Evolutionary conservation across 1,140 invertebrate genomes (phyloP).

Genomic region (Cardiocondyla obscurior): DNA sequence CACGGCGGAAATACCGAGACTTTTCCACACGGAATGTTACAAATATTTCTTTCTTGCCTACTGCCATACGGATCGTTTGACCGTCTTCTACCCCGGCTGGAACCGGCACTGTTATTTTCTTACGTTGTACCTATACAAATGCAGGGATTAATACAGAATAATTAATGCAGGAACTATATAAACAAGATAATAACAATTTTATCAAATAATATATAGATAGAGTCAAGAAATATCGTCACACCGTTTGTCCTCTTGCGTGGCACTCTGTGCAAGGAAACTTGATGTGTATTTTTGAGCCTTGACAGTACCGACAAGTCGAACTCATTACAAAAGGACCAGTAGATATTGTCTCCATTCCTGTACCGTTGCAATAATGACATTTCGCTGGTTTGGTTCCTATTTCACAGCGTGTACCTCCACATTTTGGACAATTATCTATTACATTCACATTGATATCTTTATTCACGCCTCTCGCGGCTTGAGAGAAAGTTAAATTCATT

Average conservation of each 20-base stretch:
- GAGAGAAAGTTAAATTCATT: slow-evolving; percentile 96
- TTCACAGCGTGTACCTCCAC: slow-evolving; percentile 92
- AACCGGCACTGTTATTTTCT: slow-evolving; percentile 96
- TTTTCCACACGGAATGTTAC: slow-evolving; percentile 96
- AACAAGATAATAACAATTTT: slow-evolving; percentile 5
- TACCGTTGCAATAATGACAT: slow-evolving; percentile 98
- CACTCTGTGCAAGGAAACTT: slow-evolving; percentile 97
- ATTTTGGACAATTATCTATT: slow-evolving; percentile 96
- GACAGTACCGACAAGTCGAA: slow-evolving; percentile 96
- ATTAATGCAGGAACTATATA: not conserved
- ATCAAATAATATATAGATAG: not conserved
- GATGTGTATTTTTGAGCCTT: slow-evolving; percentile 94
- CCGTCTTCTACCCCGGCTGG: slow-evolving; percentile 98
- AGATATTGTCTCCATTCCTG: slow-evolving; percentile 96
- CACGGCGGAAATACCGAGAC: slow-evolving; percentile 95
- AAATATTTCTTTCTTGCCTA: slow-evolving; percentile 95
- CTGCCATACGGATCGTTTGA: slow-evolving; percentile 96
- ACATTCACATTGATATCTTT: slow-evolving; percentile 97
- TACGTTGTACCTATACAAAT: slow-evolving; percentile 89
- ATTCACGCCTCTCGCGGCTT: slow-evolving; percentile 97
- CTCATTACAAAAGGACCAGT: slow-evolving; percentile 99
- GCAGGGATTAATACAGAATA: slow-evolving; percentile 14
- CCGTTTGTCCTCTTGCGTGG: slow-evolving; percentile 95
- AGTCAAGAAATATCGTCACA: slow-evolving; percentile 73
- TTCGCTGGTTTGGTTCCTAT: slow-evolving; percentile 93